phyloP scores from a whole-genome alignment of 2,113 vertebrate genomes.

The Hyla sarda region DNA sequence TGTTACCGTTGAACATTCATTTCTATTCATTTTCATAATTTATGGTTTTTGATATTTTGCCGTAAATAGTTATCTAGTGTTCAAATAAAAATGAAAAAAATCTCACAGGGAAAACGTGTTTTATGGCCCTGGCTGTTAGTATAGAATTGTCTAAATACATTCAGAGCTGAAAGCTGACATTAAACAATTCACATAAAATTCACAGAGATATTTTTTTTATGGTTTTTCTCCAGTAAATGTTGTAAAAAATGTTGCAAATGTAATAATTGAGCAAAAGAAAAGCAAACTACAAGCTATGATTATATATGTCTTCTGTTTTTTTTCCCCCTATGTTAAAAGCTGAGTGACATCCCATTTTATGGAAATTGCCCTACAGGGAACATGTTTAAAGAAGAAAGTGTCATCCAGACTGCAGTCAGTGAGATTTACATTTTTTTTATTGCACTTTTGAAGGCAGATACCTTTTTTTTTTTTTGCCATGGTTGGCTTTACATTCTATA shows the following conservation, averaged over 20 bases:
- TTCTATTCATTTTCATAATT: slow-evolving; percentile 1
- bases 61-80: slow-evolving; percentile 16
- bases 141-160: slow-evolving; percentile 1
- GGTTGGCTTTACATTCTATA: not conserved
- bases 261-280: not conserved
- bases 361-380: not conserved
- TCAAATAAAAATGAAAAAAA: slow-evolving; percentile 36
- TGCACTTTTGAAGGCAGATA: not conserved
- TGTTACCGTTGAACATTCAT: not conserved
- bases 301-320: not conserved
- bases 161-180: slow-evolving; percentile 4
- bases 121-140: slow-evolving; percentile 3
- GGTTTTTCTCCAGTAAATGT: not conserved
- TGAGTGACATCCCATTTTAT: not conserved
- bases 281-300: not conserved
- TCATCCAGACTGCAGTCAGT: not conserved
- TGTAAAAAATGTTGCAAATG: not conserved
- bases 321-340: not conserved
- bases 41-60: slow-evolving; percentile 5
- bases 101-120: not conserved
- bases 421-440: not conserved
- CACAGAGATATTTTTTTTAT: slow-evolving; percentile 4
- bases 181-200: slow-evolving; percentile 23
- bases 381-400: not conserved
- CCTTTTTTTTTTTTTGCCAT: not conserved